Conservation (phyloP, 2,797 vertebrate genomes). For the Premnoplex brunnescens region DNA sequence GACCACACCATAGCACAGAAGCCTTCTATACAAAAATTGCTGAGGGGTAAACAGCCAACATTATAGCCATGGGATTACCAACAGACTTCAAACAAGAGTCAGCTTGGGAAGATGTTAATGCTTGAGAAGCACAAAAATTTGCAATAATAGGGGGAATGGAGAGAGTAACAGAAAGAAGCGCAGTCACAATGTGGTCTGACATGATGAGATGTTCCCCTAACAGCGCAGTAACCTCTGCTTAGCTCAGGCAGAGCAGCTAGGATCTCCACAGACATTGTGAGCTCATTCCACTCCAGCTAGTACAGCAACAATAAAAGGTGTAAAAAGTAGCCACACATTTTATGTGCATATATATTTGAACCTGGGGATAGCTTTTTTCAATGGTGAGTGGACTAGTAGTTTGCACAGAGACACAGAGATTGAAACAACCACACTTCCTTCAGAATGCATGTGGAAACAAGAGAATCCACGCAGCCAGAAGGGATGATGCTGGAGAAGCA, state of each 20-base stretch:
- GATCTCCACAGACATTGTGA: neutral
- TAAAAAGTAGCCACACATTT: neutral
- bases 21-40: neutral
- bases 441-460: neutral
- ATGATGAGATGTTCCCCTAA: neutral
- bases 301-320: neutral
- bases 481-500: neutral
- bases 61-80: neutral
- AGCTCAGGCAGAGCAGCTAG: neutral
- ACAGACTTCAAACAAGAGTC: neutral
- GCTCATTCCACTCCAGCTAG: neutral
- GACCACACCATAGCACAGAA: neutral
- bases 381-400: neutral
- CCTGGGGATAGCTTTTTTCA: neutral
- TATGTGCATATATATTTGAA: neutral
- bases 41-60: neutral
- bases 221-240: neutral
- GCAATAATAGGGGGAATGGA: rapidly evolving
- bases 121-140: neutral
- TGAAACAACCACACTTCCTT: neutral
- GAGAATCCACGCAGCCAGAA: rapidly evolving
- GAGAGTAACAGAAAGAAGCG: neutral
- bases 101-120: neutral
- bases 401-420: neutral
- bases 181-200: neutral